Conservation (phyloP, 2,113 vertebrate species). For the Shinisaurus crocodilurus region DNA sequence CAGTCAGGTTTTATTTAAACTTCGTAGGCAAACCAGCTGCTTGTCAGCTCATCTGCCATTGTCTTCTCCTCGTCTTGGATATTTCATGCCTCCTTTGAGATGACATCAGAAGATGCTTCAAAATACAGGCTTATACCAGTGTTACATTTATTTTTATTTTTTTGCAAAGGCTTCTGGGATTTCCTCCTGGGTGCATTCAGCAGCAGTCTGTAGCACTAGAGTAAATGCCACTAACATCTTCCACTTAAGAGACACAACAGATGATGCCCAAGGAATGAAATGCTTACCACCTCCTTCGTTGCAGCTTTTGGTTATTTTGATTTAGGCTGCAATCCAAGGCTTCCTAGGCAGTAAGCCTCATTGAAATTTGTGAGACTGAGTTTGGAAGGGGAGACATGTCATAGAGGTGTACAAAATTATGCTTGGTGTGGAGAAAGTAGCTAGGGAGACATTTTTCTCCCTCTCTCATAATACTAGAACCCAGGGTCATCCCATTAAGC, state of each 20-base stretch:
- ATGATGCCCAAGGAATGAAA: neutral
- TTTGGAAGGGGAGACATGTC: too few relatives aligned
- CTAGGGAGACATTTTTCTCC: too few relatives aligned
- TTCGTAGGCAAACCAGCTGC: neutral
- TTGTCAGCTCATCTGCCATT: neutral
- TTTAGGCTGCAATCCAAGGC: neutral
- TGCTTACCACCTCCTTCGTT: neutral
- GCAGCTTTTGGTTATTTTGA: neutral
- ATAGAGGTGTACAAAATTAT: too few relatives aligned
- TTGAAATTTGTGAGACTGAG: too few relatives aligned
- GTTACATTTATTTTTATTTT: neutral
- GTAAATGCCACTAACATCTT: neutral
- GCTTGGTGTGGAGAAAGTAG: too few relatives aligned
- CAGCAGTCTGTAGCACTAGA: neutral
- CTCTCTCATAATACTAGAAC: too few relatives aligned
- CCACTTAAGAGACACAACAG: neutral
- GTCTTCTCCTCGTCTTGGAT: neutral
- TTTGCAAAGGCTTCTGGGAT: conserved; percentile 9
- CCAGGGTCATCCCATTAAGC: too few relatives aligned
- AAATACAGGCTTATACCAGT: neutral
- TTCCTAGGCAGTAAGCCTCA: neutral
- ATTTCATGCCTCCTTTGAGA: conserved; percentile 6
- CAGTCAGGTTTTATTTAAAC: conserved; percentile 11
- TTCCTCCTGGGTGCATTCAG: neutral
- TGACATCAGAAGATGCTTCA: neutral